Percentiles rank a stretch among this genome's conserved stretches.
phyloP scores from a whole-genome alignment of 1,140 invertebrate species.

The Pogonomyrmex californicus region DNA sequence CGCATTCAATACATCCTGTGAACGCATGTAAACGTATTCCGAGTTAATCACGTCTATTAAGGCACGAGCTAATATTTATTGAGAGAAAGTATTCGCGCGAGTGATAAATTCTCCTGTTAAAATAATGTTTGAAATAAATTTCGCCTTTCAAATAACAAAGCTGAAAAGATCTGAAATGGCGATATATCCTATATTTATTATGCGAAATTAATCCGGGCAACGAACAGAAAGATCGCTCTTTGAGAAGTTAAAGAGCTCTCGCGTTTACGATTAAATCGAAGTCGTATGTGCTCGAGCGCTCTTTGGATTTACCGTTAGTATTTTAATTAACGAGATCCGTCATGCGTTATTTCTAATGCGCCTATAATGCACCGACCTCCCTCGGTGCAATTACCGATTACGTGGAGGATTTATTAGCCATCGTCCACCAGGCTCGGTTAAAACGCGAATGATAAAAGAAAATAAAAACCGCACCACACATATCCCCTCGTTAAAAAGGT shows the following conservation, averaged over 20 bases:
- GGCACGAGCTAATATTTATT: background rate
- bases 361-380: constrained; percentile 24
- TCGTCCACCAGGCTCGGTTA: constrained; percentile 1
- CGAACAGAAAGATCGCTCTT: background rate
- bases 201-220: background rate
- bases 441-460: background rate
- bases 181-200: background rate
- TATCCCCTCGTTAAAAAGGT: constrained; percentile 33
- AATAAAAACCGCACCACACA: background rate
- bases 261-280: constrained; percentile 22
- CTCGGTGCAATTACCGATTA: constrained; percentile 48
- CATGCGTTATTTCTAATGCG: constrained; percentile 51
- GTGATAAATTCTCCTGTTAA: constrained; percentile 11
- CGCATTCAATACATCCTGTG: constrained; percentile 1
- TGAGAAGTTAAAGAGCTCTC: background rate
- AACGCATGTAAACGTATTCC: constrained; percentile 1
- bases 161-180: background rate
- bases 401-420: constrained; percentile 31
- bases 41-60: background rate
- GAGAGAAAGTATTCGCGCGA: background rate
- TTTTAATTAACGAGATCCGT: constrained; percentile 58
- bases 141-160: background rate
- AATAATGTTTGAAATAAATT: background rate
- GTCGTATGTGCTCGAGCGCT: constrained; percentile 23
- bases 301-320: constrained; percentile 35